Evolutionary conservation across 2,888 invertebrate genomes (phyloP).

Genomic region (Limenitis camilla): DNA sequence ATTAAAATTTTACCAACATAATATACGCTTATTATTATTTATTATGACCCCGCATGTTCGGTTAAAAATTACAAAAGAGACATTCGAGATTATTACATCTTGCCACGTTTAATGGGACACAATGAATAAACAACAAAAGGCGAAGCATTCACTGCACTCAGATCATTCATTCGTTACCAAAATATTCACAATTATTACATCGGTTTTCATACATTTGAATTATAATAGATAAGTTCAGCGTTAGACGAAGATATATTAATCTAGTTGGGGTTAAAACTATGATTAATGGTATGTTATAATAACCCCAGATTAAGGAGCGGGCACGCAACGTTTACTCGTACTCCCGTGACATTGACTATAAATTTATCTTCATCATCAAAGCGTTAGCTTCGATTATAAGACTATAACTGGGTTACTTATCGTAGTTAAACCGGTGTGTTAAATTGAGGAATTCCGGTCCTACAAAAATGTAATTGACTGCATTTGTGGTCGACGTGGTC

Average conservation of each 20-base stretch:
- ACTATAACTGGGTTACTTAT: constrained; percentile 34
- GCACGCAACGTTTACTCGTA: constrained; percentile 61
- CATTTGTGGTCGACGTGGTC: constrained; percentile 6
- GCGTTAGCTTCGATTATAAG: constrained; percentile 28
- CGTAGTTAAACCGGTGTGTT: constrained; percentile 33
- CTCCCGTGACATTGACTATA: constrained; percentile 52
- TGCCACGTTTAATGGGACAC: constrained; percentile 71
- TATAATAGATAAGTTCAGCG: constrained; percentile 54
- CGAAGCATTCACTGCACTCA: constrained; percentile 59
- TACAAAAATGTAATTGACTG: constrained; percentile 23
- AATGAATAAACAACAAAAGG: constrained; percentile 68
- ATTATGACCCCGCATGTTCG: constrained; percentile 65
- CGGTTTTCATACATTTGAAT: constrained; percentile 65
- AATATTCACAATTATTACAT: constrained; percentile 51
- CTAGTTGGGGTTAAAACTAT: constrained; percentile 73
- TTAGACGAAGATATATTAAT: constrained; percentile 73
- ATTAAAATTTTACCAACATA: constrained; percentile 27
- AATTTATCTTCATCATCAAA: constrained; percentile 67
- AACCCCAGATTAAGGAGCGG: constrained; percentile 68
- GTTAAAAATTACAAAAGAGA: constrained; percentile 64
- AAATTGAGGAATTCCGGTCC: constrained; percentile 32
- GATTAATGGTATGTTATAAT: constrained; percentile 69
- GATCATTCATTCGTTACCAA: constrained; percentile 46
- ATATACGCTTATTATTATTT: constrained; percentile 56
- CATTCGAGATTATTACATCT: constrained; percentile 70